phyloP scores from a whole-genome alignment of 2,888 invertebrate species.

The Malthinus seriepunctatus region DNA sequence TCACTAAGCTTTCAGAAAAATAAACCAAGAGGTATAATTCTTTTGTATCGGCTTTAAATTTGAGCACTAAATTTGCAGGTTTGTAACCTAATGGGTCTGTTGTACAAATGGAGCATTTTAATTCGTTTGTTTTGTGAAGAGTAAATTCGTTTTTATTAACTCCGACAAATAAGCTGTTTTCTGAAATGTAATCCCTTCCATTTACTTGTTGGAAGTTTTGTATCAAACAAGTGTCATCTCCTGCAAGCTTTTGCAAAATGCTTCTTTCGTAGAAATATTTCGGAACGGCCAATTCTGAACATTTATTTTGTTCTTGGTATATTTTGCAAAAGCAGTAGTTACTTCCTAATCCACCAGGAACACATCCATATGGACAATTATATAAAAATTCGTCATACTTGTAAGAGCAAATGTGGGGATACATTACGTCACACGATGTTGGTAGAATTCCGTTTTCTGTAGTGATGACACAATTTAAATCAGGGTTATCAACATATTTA shows the following conservation, averaged over 20 bases:
- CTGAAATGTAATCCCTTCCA: background rate
- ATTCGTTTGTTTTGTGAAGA: slow-evolving; percentile 16
- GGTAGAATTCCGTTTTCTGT: background rate
- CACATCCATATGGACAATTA: slow-evolving; percentile 35
- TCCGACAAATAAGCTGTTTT: slow-evolving; percentile 6
- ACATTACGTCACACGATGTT: slow-evolving; percentile 10
- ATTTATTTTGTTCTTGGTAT: background rate
- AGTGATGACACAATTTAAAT: slow-evolving; percentile 33
- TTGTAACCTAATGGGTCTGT: slow-evolving; percentile 7
- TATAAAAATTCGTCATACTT: slow-evolving; percentile 19
- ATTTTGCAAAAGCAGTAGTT: slow-evolving; percentile 37
- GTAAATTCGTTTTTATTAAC: slow-evolving; percentile 5
- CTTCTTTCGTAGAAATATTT: slow-evolving; percentile 25
- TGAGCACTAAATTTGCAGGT: slow-evolving; percentile 31
- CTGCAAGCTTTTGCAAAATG: slow-evolving; percentile 30
- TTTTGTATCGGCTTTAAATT: slow-evolving; percentile 35
- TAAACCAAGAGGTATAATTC: slow-evolving; percentile 58
- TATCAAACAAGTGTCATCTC: slow-evolving; percentile 32
- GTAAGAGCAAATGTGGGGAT: slow-evolving; percentile 26
- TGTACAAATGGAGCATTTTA: slow-evolving; percentile 36
- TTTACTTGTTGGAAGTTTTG: slow-evolving; percentile 4
- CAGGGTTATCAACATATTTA: background rate
- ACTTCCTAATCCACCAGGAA: slow-evolving; percentile 32
- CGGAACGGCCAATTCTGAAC: slow-evolving; percentile 25
- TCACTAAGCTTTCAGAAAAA: slow-evolving; percentile 60